A percentile compares a stretch with the other conserved stretches of the same genome.
Conservation (phyloP, 2,113 vertebrate genomes). For the Anolis sagrei region DNA sequence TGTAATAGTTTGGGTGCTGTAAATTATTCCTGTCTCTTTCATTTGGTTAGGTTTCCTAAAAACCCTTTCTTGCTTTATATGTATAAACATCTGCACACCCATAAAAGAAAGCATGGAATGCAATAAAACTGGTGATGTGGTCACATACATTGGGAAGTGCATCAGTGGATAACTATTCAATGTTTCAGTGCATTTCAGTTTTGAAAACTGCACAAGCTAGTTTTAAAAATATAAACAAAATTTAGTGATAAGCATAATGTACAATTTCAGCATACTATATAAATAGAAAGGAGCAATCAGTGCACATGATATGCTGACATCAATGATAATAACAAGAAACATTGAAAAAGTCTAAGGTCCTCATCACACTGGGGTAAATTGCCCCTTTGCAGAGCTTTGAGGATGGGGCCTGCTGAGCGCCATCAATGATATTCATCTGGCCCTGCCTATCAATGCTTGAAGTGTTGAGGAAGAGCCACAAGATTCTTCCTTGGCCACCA, state of each 20-base stretch:
- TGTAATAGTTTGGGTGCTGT: neutral
- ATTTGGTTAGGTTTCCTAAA: neutral
- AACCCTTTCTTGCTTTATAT: neutral
- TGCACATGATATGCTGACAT: neutral
- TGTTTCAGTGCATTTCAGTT: neutral
- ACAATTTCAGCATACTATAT: neutral
- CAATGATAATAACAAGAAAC: too few relatives aligned
- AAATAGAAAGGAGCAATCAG: neutral
- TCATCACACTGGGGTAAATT: too few relatives aligned
- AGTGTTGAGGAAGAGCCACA: too few relatives aligned
- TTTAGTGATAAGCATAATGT: neutral
- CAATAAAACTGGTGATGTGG: neutral
- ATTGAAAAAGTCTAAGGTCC: too few relatives aligned
- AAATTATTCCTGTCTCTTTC: neutral
- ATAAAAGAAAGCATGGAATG: constrained; percentile 27
- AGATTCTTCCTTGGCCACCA: too few relatives aligned
- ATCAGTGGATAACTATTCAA: neutral
- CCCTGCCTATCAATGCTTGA: too few relatives aligned
- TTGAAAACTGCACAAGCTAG: neutral
- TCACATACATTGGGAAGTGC: constrained; percentile 1
- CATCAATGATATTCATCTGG: too few relatives aligned
- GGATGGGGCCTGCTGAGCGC: too few relatives aligned
- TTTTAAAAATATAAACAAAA: constrained; percentile 11
- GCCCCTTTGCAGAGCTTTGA: too few relatives aligned
- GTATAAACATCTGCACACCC: neutral